These are phyloP conservation scores for Lepidurus couesii DNA, from an alignment of 1,140 invertebrate genomes.

Conservation along the genomic window DNA sequence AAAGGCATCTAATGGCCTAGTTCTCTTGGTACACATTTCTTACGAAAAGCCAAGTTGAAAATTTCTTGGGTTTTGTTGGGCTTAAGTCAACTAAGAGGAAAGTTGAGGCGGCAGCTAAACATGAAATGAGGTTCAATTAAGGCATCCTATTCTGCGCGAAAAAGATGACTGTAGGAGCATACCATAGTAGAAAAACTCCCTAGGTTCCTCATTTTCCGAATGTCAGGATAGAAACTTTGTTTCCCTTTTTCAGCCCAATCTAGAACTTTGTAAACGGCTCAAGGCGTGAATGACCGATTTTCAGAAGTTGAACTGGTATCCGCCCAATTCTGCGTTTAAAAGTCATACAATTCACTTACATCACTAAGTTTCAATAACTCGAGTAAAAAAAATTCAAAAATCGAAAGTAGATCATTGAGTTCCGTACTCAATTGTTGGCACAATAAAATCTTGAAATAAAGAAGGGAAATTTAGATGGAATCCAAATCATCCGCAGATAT, in stretches of 20 bases:
- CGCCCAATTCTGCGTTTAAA: too few relatives aligned
- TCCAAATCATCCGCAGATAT: too few relatives aligned
- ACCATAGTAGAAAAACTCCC: neutral
- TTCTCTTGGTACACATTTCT: neutral
- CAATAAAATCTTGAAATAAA: too few relatives aligned
- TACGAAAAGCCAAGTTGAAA: neutral
- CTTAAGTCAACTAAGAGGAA: neutral
- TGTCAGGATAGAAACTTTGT: neutral
- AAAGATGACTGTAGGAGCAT: neutral
- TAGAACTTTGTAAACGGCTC: neutral
- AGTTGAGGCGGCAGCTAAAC: neutral
- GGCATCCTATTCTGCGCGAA: neutral
- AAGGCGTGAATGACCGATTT: neutral
- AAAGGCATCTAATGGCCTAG: neutral
- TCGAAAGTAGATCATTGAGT: too few relatives aligned
- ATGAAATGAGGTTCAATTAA: conserved; percentile 11
- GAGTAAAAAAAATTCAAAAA: too few relatives aligned
- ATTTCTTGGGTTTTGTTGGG: neutral
- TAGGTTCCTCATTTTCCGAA: neutral
- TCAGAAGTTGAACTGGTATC: neutral
- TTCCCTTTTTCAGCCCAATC: too few relatives aligned
- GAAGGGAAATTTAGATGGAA: too few relatives aligned
- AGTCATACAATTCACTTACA: too few relatives aligned
- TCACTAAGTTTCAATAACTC: too few relatives aligned
- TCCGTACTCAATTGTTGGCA: too few relatives aligned